Evolutionary conservation across 2,113 vertebrate genomes (phyloP), one percentile per base, ranked within the genome.

Genomic region (Calyptommatus sinebrachiatus): DNA sequence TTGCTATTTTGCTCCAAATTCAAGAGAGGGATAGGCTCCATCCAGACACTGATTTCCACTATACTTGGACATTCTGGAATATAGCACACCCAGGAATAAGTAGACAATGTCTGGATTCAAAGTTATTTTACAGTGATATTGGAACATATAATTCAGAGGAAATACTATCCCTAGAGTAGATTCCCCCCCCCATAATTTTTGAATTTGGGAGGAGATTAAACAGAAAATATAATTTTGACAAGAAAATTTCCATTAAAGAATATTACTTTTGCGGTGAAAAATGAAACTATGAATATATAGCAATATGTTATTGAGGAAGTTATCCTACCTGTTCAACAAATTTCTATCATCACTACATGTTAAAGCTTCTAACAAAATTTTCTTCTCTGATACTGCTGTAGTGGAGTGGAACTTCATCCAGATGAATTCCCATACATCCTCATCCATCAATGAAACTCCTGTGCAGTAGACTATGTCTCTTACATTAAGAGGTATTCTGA

Each of bases 321-420:
- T 66, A 76, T 80, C 89, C 21, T 20, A 95, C 98, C 97, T 97
- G 90, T 97, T 98, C 80, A 99, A 95, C 67, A 99, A 94, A 91
- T 97, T 98, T 85, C 95, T 94, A 88, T 97, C 97, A 93, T 98
- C 97, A 18, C 98, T 99, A 92, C 98, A 99, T 85, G 98, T 99
- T 90, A 99, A 95, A 48, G 97, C 97, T 94, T 99, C 97, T 92
- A 99, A 91, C 46, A 99, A 92, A 88, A 99, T 97, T 93, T 99
- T 99, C 93, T 98, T 99, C 92, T 99, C 98, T 0, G 98, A 99
- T 2, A 99, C 93, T 12, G 97, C 97, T 18, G 91, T 96, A 16
- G 96, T 96, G 5, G 97, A 99, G 93, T 99, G 98, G 85, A 99
- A 99, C 94, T 99, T 99, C 97, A 98, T 99, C 98, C 98, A 99